Conservation (phyloP, 2,888 invertebrate genomes). For the Drosophila fungiperda region DNA sequence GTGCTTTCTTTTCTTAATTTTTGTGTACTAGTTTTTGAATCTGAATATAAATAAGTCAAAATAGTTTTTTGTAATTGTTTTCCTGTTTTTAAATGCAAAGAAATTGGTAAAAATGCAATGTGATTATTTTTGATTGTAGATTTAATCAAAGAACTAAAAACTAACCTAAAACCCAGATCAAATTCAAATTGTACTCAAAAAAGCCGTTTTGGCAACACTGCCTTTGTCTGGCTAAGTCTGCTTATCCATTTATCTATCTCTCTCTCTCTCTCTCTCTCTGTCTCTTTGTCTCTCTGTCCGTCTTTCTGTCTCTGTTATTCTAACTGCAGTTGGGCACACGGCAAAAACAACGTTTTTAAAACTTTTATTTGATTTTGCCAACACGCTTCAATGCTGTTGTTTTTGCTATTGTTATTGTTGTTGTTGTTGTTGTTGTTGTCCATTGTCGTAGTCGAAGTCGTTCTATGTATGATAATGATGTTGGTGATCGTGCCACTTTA, state of each 20-base stretch:
- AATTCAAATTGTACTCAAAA: not conserved
- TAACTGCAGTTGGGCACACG: constrained; percentile 13
- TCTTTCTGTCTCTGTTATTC: not conserved
- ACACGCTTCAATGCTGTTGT: constrained; percentile 46
- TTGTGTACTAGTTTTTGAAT: no score
- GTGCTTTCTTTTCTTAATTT: no score
- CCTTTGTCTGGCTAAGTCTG: not conserved
- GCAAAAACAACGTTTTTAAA: constrained; percentile 59
- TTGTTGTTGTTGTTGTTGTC: constrained; percentile 54
- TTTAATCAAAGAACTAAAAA: not conserved
- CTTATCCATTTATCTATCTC: not conserved
- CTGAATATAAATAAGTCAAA: no score
- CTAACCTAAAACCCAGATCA: not conserved
- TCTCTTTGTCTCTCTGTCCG: not conserved
- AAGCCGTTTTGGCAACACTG: not conserved
- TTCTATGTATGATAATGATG: constrained; percentile 78
- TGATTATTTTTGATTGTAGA: not conserved
- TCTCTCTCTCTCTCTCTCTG: not conserved
- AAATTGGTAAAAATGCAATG: no score
- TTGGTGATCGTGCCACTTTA: constrained; percentile 82
- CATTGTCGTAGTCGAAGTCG: constrained; percentile 20
- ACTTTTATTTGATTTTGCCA: constrained; percentile 77
- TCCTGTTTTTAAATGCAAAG: no score
- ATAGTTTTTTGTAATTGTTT: no score
- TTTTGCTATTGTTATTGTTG: constrained; percentile 38